phyloP scores from a whole-genome alignment of 2,888 invertebrate species.

The Mellilla xanthometata region DNA sequence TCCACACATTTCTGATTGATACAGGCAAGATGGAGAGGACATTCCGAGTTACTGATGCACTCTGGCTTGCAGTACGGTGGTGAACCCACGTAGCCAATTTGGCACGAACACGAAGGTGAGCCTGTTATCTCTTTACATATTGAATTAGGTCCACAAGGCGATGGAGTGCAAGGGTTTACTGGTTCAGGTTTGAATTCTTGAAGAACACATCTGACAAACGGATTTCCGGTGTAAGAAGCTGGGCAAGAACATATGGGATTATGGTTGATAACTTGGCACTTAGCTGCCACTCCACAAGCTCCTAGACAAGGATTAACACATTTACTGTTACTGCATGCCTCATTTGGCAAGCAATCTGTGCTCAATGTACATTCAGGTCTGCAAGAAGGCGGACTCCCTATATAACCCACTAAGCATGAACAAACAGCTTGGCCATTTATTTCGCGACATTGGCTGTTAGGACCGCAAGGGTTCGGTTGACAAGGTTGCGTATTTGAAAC shows the following conservation, averaged over 20 bases:
- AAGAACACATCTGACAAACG: constrained; percentile 86
- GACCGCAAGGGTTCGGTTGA: constrained; percentile 88
- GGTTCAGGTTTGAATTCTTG: constrained; percentile 73
- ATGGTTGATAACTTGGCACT: constrained; percentile 90
- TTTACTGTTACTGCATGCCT: constrained; percentile 90
- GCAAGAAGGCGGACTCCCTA: constrained; percentile 90
- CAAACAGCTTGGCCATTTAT: constrained; percentile 88
- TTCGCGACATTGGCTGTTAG: constrained; percentile 89
- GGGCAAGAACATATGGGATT: constrained; percentile 91
- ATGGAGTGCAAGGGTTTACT: constrained; percentile 88
- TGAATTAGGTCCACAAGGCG: constrained; percentile 91
- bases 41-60: constrained; percentile 90
- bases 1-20: constrained; percentile 89
- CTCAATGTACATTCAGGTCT: constrained; percentile 89
- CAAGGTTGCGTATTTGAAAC: constrained; percentile 60
- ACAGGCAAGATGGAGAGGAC: constrained; percentile 86
- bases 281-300: constrained; percentile 89
- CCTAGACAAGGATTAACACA: constrained; percentile 92
- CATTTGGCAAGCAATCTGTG: constrained; percentile 88
- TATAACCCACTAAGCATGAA: constrained; percentile 86
- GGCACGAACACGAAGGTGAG: constrained; percentile 89
- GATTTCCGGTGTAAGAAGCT: constrained; percentile 86
- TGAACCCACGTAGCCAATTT: constrained; percentile 84
- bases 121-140: constrained; percentile 86
- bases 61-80: constrained; percentile 91